phyloP scores from a whole-genome alignment of 2,113 vertebrate species.

The Campylorhamphus procurvoides region DNA sequence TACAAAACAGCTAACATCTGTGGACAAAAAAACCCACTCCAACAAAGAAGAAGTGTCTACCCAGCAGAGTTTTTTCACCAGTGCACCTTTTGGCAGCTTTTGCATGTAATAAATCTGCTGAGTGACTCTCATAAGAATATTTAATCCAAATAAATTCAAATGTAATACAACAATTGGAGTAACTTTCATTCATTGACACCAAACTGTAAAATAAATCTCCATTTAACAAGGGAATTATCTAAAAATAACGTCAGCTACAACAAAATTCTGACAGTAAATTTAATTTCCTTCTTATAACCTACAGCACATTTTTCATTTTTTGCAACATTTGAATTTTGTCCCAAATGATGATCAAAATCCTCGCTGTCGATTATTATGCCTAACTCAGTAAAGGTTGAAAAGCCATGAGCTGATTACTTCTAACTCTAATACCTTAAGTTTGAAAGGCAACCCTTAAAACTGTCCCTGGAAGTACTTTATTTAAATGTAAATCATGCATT shows the following conservation, averaged over 20 bases:
- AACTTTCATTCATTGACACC: slow-evolving; percentile 5
- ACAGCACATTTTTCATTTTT: neutral
- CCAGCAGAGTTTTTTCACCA: slow-evolving; percentile 8
- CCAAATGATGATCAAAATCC: neutral
- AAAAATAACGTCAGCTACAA: neutral
- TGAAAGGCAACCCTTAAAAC: neutral
- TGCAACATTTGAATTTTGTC: neutral
- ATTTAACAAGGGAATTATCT: slow-evolving; percentile 28
- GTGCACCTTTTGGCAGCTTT: slow-evolving; percentile 34
- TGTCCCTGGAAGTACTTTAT: neutral
- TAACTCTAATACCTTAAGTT: neutral
- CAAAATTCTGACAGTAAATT: neutral
- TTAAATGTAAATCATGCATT: neutral
- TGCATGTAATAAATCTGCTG: slow-evolving; percentile 47
- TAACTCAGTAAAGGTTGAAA: neutral
- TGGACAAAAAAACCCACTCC: neutral
- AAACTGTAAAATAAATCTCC: neutral
- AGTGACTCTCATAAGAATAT: slow-evolving; percentile 24
- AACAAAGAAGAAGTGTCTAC: slow-evolving; percentile 49
- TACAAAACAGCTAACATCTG: slow-evolving; percentile 77
- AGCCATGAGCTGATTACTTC: neutral
- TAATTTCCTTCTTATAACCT: neutral
- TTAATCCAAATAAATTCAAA: slow-evolving; percentile 40
- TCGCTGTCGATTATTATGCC: neutral
- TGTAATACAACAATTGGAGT: neutral